Conservation (phyloP, 2,888 invertebrate genomes). For the Podabrus alpinus region DNA sequence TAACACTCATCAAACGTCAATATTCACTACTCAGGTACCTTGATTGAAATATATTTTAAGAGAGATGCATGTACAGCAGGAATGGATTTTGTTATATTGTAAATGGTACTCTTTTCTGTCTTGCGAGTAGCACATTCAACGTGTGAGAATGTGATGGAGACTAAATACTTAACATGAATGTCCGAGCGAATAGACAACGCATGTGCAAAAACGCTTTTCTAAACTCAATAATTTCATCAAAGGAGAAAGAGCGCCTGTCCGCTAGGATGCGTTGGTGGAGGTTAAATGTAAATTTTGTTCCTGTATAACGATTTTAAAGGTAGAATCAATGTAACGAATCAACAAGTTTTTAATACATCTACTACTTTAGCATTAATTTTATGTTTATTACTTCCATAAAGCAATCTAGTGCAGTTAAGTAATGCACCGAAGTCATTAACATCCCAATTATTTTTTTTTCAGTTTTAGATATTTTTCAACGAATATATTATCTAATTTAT, state of each 20-base stretch:
- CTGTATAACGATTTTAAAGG: conserved; percentile 7
- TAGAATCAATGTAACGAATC: background rate
- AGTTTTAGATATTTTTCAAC: background rate
- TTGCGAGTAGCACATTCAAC: conserved; percentile 3
- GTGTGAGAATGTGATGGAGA: conserved; percentile 19
- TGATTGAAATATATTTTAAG: conserved; percentile 33
- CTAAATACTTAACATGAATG: conserved; percentile 33
- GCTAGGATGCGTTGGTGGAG: conserved; percentile 27
- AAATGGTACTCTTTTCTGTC: conserved; percentile 12
- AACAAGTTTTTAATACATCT: background rate
- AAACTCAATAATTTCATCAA: conserved; percentile 30
- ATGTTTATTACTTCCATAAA: background rate
- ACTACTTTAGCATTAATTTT: background rate
- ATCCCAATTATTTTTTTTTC: background rate
- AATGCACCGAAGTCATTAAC: background rate
- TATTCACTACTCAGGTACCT: conserved; percentile 49
- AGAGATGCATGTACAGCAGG: conserved; percentile 19
- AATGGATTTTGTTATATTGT: conserved; percentile 20
- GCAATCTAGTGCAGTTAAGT: background rate
- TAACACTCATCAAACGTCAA: conserved; percentile 51
- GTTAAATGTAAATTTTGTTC: conserved; percentile 16
- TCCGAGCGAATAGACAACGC: conserved; percentile 31
- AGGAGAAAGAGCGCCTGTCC: conserved; percentile 27
- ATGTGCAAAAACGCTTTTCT: conserved; percentile 32
- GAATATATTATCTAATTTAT: too few species aligned